Conservation (phyloP, 2,888 invertebrate species). For the Melanophora roralis region DNA sequence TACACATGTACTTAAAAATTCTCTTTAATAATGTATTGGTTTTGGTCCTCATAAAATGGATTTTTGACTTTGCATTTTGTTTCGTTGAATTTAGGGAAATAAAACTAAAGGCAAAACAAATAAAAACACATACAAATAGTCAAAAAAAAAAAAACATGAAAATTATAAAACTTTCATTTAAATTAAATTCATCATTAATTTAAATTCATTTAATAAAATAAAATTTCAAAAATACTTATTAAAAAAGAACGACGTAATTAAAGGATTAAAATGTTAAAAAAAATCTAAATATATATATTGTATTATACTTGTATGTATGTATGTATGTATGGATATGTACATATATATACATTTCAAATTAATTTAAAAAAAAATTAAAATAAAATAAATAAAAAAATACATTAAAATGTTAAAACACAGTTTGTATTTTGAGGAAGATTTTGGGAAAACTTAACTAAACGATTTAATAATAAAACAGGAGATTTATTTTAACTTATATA, state of each 20-base stretch:
- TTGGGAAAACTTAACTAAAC: neutral
- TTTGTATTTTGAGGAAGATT: neutral
- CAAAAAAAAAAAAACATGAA: slow-evolving; percentile 2
- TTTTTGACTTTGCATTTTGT: no score
- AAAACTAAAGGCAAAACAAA: neutral
- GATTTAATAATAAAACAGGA: neutral
- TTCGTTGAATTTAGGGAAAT: no score
- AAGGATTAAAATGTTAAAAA: slow-evolving; percentile 42
- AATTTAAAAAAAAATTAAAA: slow-evolving; percentile 25
- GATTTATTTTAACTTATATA: neutral
- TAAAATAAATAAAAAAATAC: slow-evolving; percentile 61
- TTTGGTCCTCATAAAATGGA: neutral
- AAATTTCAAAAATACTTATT: slow-evolving; percentile 44
- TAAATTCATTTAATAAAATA: slow-evolving; percentile 59
- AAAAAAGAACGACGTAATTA: slow-evolving; percentile 42
- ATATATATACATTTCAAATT: no score
- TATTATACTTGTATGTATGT: slow-evolving; percentile 12
- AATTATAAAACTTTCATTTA: slow-evolving; percentile 13
- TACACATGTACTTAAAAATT: neutral
- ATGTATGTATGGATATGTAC: slow-evolving; percentile 7
- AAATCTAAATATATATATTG: slow-evolving; percentile 29
- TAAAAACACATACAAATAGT: neutral
- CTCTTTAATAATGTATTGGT: neutral
- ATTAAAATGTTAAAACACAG: slow-evolving; percentile 49
- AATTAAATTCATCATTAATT: no score